Conservation (phyloP, 2,797 vertebrate species). For the Myiothlypis coronata region DNA sequence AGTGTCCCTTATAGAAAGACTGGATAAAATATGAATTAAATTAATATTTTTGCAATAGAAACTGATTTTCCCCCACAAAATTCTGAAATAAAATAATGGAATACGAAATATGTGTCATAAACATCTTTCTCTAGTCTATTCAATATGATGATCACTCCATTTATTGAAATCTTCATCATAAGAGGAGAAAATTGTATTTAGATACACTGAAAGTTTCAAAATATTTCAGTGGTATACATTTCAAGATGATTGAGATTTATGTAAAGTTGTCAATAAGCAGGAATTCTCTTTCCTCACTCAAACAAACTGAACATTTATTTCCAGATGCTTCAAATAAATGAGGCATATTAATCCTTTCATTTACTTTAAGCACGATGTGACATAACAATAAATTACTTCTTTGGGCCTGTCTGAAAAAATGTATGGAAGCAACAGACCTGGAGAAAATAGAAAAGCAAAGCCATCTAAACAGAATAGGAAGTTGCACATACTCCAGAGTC, state of each 20-base stretch:
- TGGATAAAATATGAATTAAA: not conserved
- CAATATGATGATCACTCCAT: not conserved
- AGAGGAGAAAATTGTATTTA: not conserved
- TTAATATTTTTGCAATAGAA: not conserved
- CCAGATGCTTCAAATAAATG: not conserved
- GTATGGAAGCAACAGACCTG: not conserved
- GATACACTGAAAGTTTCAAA: not conserved
- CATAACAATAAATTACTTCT: not conserved
- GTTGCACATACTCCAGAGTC: not conserved
- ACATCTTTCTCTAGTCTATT: not conserved
- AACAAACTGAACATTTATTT: not conserved
- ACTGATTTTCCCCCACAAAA: not conserved
- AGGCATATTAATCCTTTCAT: not conserved
- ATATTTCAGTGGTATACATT: not conserved
- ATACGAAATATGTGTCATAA: not conserved
- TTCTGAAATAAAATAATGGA: not conserved
- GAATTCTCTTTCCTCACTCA: not conserved
- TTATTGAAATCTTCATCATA: not conserved
- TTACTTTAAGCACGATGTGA: not conserved
- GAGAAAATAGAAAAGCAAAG: not conserved
- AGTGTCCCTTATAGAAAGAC: not conserved
- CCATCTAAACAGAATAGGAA: not conserved
- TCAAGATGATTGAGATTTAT: not conserved
- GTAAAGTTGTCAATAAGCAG: not conserved
- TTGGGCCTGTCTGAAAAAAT: not conserved